Conservation (phyloP, 2,888 invertebrate genomes). For the Melipona beecheii region DNA sequence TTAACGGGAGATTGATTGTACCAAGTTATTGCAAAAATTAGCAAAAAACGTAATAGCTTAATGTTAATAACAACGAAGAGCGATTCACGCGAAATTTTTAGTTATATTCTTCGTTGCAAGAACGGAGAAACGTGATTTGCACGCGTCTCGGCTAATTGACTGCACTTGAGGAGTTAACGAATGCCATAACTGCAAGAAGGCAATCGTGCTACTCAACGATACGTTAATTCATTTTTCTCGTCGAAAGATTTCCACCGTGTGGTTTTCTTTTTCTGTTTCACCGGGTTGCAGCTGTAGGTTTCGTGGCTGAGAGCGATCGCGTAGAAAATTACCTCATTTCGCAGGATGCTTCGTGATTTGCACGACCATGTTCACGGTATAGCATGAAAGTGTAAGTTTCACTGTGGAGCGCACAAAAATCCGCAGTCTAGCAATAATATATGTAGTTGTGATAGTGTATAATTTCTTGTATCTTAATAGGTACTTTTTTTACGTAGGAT, state of each 20-base stretch:
- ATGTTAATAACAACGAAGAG: too few species aligned
- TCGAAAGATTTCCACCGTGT: background rate
- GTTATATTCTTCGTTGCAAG: background rate
- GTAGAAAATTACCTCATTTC: constrained; percentile 48
- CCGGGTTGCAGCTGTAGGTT: constrained; percentile 1
- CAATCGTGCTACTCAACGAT: background rate
- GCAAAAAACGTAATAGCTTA: too few species aligned
- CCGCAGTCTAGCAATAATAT: too few species aligned
- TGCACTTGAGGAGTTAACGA: background rate
- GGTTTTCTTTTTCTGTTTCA: constrained; percentile 7
- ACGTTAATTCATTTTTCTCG: background rate
- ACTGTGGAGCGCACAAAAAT: constrained; percentile 17
- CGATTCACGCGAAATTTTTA: too few species aligned
- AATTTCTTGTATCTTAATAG: too few species aligned
- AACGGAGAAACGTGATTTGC: background rate
- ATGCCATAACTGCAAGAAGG: background rate
- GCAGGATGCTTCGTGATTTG: constrained; percentile 15
- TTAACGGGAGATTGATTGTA: too few species aligned
- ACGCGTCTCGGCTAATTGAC: background rate
- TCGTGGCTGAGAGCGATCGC: constrained; percentile 2
- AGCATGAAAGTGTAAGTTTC: constrained; percentile 51
- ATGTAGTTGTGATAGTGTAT: too few species aligned
- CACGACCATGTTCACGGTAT: constrained; percentile 4
- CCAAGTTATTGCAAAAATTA: too few species aligned
- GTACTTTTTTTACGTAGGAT: too few species aligned